Conservation (phyloP, 2,797 vertebrate genomes). For the Anas georgica region DNA sequence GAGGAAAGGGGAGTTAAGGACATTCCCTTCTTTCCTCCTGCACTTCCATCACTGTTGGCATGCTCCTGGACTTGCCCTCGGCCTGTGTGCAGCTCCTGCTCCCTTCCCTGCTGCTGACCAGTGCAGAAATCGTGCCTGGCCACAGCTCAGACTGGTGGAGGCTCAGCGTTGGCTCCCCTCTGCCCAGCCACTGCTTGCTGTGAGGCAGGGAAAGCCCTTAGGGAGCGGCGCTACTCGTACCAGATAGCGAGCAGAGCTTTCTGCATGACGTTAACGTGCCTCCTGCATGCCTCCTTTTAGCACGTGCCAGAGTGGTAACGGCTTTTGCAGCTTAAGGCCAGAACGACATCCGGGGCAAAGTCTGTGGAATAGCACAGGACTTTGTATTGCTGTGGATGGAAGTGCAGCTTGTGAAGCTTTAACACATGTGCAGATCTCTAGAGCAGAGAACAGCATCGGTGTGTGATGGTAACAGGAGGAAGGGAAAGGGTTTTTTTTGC, state of each 20-base stretch:
- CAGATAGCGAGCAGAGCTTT: rapidly evolving
- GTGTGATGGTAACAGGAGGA: neutral
- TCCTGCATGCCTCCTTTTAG: neutral
- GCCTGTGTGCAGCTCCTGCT: neutral
- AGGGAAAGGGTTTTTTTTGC: neutral
- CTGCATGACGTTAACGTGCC: neutral
- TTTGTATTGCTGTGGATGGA: rapidly evolving
- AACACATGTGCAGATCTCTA: neutral
- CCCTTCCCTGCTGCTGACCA: too few species aligned
- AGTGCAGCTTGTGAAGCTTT: neutral
- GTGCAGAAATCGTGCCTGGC: neutral
- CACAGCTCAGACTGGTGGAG: neutral
- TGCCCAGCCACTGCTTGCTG: neutral
- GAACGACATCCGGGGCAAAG: neutral
- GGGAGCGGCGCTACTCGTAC: neutral
- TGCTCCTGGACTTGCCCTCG: neutral
- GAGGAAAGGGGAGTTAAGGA: neutral
- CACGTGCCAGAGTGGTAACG: rapidly evolving
- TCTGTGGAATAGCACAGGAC: neutral
- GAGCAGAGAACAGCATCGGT: neutral
- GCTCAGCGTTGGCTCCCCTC: too few species aligned
- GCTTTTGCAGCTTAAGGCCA: neutral
- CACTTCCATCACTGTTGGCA: neutral
- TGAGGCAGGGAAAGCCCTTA: neutral
- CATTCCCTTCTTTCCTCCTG: neutral